Evolutionary conservation across 2,113 vertebrate genomes (phyloP).

Genomic region (Erpornis zantholeuca): DNA sequence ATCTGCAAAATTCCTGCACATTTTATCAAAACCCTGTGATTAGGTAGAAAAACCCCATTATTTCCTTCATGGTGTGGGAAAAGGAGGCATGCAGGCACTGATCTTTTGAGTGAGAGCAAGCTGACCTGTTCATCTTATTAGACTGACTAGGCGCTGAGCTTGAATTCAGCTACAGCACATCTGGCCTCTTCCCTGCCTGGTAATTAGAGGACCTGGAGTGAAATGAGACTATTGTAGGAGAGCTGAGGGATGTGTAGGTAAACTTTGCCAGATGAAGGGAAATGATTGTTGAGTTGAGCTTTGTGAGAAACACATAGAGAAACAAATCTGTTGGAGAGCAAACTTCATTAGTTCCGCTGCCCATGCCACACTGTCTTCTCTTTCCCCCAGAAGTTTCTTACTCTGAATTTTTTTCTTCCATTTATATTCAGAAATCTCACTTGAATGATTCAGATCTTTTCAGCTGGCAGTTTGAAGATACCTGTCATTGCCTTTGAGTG

Average conservation of each 20-base stretch:
- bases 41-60: not conserved
- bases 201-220: not conserved
- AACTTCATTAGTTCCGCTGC: not conserved
- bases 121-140: not conserved
- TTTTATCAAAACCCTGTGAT: not conserved
- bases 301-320: not conserved
- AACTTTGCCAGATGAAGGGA: not conserved
- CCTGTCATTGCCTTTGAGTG: not conserved
- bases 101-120: not conserved
- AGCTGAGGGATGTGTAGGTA: not conserved
- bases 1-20: not conserved
- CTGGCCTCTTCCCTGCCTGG: not conserved
- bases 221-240: not conserved
- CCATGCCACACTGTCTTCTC: not conserved
- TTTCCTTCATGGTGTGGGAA: not conserved
- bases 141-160: not conserved
- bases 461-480: not conserved
- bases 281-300: not conserved
- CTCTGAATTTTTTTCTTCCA: not conserved
- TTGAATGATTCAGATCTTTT: not conserved
- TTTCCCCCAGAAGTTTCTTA: not conserved
- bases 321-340: not conserved
- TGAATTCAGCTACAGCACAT: not conserved
- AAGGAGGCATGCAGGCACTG: not conserved
- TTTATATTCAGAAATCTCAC: conserved; percentile 14